phyloP scores from a whole-genome alignment of 2,113 vertebrate genomes.

The Leptobrachium leishanense region DNA sequence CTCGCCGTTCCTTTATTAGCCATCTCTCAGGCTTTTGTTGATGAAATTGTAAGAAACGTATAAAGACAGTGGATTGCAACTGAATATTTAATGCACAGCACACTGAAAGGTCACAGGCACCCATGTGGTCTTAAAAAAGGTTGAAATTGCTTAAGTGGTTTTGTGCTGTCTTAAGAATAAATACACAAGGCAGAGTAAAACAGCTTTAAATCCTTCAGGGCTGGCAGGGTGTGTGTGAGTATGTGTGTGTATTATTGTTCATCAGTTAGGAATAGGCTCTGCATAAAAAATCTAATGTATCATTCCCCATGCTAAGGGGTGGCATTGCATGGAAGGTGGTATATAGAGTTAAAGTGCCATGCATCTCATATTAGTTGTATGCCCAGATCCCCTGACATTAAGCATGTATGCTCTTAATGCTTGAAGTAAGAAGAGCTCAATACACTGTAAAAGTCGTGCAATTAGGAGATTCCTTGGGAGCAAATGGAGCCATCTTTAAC shows the following conservation, averaged over 20 bases:
- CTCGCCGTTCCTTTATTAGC: constrained; percentile 48
- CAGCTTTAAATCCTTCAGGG: constrained; percentile 37
- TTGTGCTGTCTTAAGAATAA: constrained; percentile 44
- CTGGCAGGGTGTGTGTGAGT: not conserved
- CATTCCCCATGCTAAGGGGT: not conserved
- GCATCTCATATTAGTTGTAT: constrained; percentile 4
- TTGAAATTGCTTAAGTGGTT: constrained; percentile 8
- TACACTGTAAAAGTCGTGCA: constrained; percentile 13
- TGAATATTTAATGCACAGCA: constrained; percentile 52
- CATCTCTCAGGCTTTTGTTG: constrained; percentile 55
- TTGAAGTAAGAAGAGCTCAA: constrained; percentile 11
- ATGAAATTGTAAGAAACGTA: constrained; percentile 47
- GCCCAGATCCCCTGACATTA: not conserved
- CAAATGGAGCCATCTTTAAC: constrained; percentile 23
- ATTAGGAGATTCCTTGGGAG: constrained; percentile 6
- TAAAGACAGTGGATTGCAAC: constrained; percentile 46
- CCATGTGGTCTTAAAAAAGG: constrained; percentile 48
- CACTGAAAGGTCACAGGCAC: constrained; percentile 52
- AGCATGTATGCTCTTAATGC: constrained; percentile 6
- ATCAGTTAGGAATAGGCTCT: not conserved
- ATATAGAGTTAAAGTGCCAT: constrained; percentile 9
- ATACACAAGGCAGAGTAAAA: constrained; percentile 40
- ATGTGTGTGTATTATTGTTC: constrained; percentile 4
- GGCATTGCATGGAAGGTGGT: constrained; percentile 21
- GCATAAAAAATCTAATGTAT: not conserved